Evolutionary conservation across 2,888 invertebrate species (phyloP), one percentile per base, ranked within the genome.

Genomic region (Trilocha varians): DNA sequence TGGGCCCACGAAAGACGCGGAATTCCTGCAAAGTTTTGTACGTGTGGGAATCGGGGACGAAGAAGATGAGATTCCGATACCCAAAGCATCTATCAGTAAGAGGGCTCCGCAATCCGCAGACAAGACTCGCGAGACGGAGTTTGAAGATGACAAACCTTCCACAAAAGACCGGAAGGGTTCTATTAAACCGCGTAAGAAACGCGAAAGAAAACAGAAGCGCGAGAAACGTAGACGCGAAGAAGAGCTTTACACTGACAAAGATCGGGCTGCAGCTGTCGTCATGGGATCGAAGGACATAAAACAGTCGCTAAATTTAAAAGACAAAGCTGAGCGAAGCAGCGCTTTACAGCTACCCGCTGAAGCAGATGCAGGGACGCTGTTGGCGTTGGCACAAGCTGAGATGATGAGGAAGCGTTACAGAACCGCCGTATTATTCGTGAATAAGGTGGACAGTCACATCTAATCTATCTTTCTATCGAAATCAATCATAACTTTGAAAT

Each of bases 211-310:
- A 43, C 73, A 66, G 38, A 83, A 80, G 46, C 72, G 82, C 1
- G 83, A 84, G 40, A 67, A 73, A 44, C 60, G 82, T 33, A 59
- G 70, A 32, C 65, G 80, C 4, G 78, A 86, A 47, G 94, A 95
- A 54, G 96, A 96, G 62, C 76, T 93, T 15, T 96, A 95, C 62
- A 96, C 95, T 14, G 96, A 96, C 67, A 96, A 96, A 63, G 96
- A 96, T 67, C 87, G 96, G 5, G 96, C 96, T 0, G 96, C 96
- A 0, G 95, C 96, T 0, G 95, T 95, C 13, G 93, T 94, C 60
- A 89, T 93, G 88, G 94, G 94, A 0, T 91, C 91, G n/a, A 91
- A 90, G 48, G 96, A 96, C 65, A 96, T 96, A 48, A 96, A 96
- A 63, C 92, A 93, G 52, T 94, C 93, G 32, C 75, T 95, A 49